Conservation (phyloP, 2,113 vertebrate species). For the Gasterosteus nipponicus region DNA sequence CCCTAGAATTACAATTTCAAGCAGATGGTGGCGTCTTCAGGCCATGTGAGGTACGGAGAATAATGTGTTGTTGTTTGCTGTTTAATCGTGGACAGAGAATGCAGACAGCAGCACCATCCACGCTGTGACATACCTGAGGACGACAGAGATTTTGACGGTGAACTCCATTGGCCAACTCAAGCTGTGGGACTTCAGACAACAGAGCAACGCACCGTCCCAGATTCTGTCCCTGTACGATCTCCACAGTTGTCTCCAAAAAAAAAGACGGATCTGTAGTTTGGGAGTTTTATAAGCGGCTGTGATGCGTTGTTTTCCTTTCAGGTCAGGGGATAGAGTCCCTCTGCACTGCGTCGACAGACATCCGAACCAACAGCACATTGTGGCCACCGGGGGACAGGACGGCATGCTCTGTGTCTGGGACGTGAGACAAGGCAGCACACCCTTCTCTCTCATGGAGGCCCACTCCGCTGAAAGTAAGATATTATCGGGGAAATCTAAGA, state of each 20-base stretch:
- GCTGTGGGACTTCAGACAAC: slow-evolving; percentile 95
- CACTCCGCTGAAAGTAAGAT: slow-evolving; percentile 95
- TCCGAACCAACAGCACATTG: slow-evolving; percentile 96
- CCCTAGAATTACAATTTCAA: background rate
- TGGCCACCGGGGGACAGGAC: slow-evolving; percentile 94
- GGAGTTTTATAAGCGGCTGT: background rate
- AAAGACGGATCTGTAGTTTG: background rate
- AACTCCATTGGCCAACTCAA: slow-evolving; percentile 98
- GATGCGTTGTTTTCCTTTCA: slow-evolving; percentile 50
- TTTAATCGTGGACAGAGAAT: slow-evolving; percentile 83
- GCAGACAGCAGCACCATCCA: slow-evolving; percentile 97
- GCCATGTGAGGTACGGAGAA: background rate
- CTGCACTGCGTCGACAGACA: slow-evolving; percentile 95
- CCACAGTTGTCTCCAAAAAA: background rate
- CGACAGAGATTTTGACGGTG: slow-evolving; percentile 94
- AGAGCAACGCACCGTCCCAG: slow-evolving; percentile 90
- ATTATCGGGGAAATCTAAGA: background rate
- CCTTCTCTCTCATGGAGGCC: slow-evolving; percentile 94
- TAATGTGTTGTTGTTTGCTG: background rate
- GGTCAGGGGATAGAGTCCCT: slow-evolving; percentile 91
- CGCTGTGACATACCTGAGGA: slow-evolving; percentile 92
- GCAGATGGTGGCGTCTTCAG: background rate
- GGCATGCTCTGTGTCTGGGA: slow-evolving; percentile 98
- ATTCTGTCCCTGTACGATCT: slow-evolving; percentile 91
- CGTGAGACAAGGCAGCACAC: slow-evolving; percentile 89